These are phyloP conservation scores for Drosophila kurseongensis DNA, from an alignment of 1,140 invertebrate species.

Conservation along the genomic window DNA sequence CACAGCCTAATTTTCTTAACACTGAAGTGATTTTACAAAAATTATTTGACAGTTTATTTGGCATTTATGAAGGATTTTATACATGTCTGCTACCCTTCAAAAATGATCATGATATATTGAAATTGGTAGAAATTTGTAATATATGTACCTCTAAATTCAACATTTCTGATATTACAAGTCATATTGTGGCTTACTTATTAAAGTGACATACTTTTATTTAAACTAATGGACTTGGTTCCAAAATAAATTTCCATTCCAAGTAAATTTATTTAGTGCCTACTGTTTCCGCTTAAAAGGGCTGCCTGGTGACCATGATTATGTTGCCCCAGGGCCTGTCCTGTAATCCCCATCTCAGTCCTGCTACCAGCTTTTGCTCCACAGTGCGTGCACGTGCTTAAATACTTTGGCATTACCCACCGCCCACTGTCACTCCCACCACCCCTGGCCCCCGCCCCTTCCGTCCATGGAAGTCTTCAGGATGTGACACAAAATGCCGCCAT, in stretches of 20 bases:
- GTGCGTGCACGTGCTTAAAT: constrained; percentile 80
- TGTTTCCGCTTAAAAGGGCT: constrained; percentile 16
- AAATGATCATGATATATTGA: too few relatives aligned
- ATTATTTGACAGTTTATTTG: too few relatives aligned
- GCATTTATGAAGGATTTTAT: too few relatives aligned
- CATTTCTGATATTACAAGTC: too few relatives aligned
- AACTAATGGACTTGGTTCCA: not conserved
- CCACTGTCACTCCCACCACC: not conserved
- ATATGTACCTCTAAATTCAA: too few relatives aligned
- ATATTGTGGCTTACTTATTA: too few relatives aligned
- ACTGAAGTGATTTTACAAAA: too few relatives aligned
- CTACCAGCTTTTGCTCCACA: constrained; percentile 40
- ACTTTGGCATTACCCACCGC: constrained; percentile 58
- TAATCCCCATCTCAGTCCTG: constrained; percentile 24
- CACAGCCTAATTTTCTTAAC: too few relatives aligned
- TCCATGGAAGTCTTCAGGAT: constrained; percentile 67
- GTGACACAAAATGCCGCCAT: constrained; percentile 83
- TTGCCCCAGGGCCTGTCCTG: constrained; percentile 23
- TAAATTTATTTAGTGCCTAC: not conserved
- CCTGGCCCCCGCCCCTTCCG: not conserved
- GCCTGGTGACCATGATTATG: constrained; percentile 17
- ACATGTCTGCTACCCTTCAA: too few relatives aligned
- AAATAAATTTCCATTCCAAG: not conserved
- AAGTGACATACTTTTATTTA: too few relatives aligned
- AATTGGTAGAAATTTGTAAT: too few relatives aligned